phyloP scores from a whole-genome alignment of 2,113 vertebrate species.

The Colossoma macropomum region DNA sequence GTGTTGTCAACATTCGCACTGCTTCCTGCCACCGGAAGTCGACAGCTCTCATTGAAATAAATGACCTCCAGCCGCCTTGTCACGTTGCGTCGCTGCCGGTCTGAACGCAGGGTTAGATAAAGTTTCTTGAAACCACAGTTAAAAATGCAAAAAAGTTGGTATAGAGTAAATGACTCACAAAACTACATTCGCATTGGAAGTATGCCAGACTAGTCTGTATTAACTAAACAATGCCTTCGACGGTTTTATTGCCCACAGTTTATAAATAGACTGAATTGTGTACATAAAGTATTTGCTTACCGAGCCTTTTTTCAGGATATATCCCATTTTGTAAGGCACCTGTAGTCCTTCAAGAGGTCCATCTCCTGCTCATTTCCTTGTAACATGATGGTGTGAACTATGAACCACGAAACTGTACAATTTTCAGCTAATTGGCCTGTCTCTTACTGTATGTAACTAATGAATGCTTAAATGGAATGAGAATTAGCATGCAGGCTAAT shows the following conservation, averaged over 20 bases:
- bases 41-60: too few species aligned
- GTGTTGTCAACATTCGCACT: too few species aligned
- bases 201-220: neutral
- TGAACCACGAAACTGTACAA: neutral
- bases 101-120: too few species aligned
- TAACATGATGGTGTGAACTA: neutral
- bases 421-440: neutral
- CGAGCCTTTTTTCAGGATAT: slow-evolving; percentile 11
- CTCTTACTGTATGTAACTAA: neutral
- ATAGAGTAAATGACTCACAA: neutral
- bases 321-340: slow-evolving; percentile 14
- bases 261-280: neutral
- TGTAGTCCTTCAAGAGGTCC: slow-evolving; percentile 9
- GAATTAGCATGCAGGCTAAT: too few species aligned
- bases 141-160: neutral
- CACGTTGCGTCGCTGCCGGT: too few species aligned
- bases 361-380: slow-evolving; percentile 4
- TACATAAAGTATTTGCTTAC: slow-evolving; percentile 1
- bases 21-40: too few species aligned
- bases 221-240: neutral
- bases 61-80: too few species aligned
- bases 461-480: neutral
- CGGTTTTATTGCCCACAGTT: neutral
- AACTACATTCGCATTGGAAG: neutral
- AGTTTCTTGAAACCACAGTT: neutral